phyloP scores from a whole-genome alignment of 2,113 vertebrate species.

The Collichthys lucidus region DNA sequence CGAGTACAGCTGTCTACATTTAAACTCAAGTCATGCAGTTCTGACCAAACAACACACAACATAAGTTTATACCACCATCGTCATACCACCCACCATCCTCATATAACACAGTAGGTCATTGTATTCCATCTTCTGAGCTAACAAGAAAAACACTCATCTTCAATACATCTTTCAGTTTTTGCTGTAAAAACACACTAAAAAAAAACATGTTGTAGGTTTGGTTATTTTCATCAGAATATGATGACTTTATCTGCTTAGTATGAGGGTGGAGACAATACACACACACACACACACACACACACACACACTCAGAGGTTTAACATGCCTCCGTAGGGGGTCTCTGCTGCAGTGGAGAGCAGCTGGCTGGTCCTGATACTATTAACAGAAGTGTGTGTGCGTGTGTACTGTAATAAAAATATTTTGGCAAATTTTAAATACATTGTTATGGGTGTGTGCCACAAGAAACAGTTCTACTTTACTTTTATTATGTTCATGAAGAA shows the following conservation, averaged over 20 bases:
- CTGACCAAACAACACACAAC: no score
- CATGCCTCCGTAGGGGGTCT: constrained; percentile 40
- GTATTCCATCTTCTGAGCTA: constrained; percentile 1
- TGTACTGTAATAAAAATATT: constrained; percentile 2
- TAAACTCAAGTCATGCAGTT: no score
- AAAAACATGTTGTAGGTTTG: neutral
- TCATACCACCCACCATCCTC: no score
- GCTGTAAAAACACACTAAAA: neutral
- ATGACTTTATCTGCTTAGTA: constrained; percentile 30
- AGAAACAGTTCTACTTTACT: constrained; percentile 1
- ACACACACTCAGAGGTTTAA: constrained; percentile 25
- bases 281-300: neutral
- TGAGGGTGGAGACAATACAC: constrained; percentile 11
- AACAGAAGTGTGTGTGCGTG: constrained; percentile 16
- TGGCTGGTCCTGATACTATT: constrained; percentile 25
- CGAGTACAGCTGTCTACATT: no score
- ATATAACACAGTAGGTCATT: no score
- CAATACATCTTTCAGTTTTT: neutral
- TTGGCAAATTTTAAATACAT: neutral
- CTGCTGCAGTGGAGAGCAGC: constrained; percentile 40
- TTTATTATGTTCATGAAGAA: neutral
- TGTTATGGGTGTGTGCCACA: constrained; percentile 4
- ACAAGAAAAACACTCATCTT: constrained; percentile 13
- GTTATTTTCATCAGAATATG: constrained; percentile 30
- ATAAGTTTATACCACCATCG: no score